These are phyloP conservation scores for Eretmocerus hayati DNA, from an alignment of 2,888 invertebrate genomes.

Conservation along the genomic window DNA sequence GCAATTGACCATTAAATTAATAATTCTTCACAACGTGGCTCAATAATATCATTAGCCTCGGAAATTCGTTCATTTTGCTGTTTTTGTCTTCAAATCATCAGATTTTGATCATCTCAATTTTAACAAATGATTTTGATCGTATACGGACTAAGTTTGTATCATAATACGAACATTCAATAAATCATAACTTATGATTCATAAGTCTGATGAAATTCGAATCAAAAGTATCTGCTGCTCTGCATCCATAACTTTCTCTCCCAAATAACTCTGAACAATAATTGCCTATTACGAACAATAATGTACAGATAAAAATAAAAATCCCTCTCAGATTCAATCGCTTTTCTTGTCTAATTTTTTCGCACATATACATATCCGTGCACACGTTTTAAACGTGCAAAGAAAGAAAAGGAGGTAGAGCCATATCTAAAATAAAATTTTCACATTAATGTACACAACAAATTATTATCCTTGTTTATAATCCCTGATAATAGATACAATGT, in stretches of 20 bases:
- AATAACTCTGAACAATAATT: too few species aligned
- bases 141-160: too few species aligned
- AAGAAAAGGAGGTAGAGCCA: slow-evolving; percentile 6
- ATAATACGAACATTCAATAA: too few species aligned
- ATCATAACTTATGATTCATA: too few species aligned
- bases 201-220: too few species aligned
- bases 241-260: too few species aligned
- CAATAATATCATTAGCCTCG: slow-evolving; percentile 2
- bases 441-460: slow-evolving; percentile 27
- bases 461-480: slow-evolving; percentile 17
- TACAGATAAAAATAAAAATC: slow-evolving; percentile 13
- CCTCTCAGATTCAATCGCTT: not conserved
- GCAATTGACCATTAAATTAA: slow-evolving; percentile 5
- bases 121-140: slow-evolving; percentile 17
- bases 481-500: slow-evolving; percentile 4
- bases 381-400: not conserved
- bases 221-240: too few species aligned
- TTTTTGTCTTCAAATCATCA: too few species aligned
- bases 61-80: not conserved
- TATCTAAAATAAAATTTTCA: slow-evolving; percentile 26
- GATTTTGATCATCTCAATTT: slow-evolving; percentile 5
- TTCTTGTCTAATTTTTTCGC: not conserved
- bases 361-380: not conserved
- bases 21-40: slow-evolving; percentile 13
- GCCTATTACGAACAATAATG: slow-evolving; percentile 8